Base-by-base conservation (phyloP, 2,797 vertebrate species). In the Bufotes viridis region DNA sequence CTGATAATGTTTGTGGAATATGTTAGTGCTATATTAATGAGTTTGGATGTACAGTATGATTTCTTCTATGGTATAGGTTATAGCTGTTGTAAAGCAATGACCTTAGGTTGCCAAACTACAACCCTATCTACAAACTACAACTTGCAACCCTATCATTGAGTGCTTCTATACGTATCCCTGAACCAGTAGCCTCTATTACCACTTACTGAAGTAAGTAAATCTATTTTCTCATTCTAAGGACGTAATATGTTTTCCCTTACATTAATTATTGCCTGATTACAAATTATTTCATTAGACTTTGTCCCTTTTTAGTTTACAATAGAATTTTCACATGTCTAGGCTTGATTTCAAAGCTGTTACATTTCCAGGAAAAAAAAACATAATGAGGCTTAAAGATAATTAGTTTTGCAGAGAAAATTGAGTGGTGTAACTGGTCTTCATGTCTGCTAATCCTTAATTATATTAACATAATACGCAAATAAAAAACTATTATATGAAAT, bases 391-490 rank as follows among this genome's bases (percentile, higher is more conserved):
- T 93, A 91, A 60, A 92, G 92, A 94, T 95, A 95, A 95, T 96
- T 95, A 95, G 95, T 95, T 94, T 95, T 49, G 17, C 24, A n/a
- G 58, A 61, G 60, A 78, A n/a, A 57, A 49, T 74, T 49, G 2
- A 93, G 92, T 93, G 92, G 93, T 93, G 89, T 92, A 94, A 93
- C 92, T 93, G 92, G 92, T 94, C 94, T 93, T 93, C 93, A 93
- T 91, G 49, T 92, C 92, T 93, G 92, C 92, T 94, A 94, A 95
- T 95, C 92, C 94, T 95, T 95, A 93, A 93, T 94, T 93, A 93
- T 94, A 93, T 91, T 92, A 93, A 94, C 93, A 93, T 94, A 93
- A 93, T 89, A 93, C 92, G 93, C 93, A 95, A 94, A 95, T 95
- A 95, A 69, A 53, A 18, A 78, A 84, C 24, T 78, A 58, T 79